Evolutionary conservation across 2,113 vertebrate genomes (phyloP), one percentile per base, ranked within the genome.

Genomic region (Tonatia bakeri): DNA sequence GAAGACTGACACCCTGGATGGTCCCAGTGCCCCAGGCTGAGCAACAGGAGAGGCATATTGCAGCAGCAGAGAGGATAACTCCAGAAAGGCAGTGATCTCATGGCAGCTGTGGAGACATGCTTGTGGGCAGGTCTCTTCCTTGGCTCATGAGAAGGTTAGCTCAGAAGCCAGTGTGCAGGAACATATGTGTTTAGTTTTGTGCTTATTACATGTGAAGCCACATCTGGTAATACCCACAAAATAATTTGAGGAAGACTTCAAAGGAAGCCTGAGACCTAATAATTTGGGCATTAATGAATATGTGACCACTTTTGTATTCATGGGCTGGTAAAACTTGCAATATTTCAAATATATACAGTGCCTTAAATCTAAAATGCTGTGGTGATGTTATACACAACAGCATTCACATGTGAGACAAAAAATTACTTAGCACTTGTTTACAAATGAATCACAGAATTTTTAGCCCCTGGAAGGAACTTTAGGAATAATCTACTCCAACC

Each of bases 391-490:
- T 79, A 61, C 75, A 84, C 95, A 94, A 84, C 90, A 87, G 36
- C 59, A 84, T 90, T 94, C 84, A 81, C 24, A 84, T 84, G 43
- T 76, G 75, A 93, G 85, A 87, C 88, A 85, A 73, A 73, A 94
- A 94, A 92, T 80, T 52, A 87, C 38, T 90, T 97, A 94, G 87
- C 64, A 72, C 75, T 93, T 82, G 88, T 92, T 94, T 95, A 72
- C 90, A 93, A 94, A 47, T 97, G 87, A 95, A 93, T 96, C 80
- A 94, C 64, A 76, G 64, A 86, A 86, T 64, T 95, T 94, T 94
- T 91, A 93, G 59, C 43, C 52, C 80, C 80, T 84, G 81, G 75
- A 97, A 93, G 73, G 90, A 95, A 76, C 83, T 96, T 93, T 56
- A 95, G 87, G 83, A 90, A 95, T 94, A 36, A 52, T 94, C 38